These are phyloP conservation scores for Trichogramma evanescens DNA, from an alignment of 2,888 invertebrate species.

Conservation along the genomic window DNA sequence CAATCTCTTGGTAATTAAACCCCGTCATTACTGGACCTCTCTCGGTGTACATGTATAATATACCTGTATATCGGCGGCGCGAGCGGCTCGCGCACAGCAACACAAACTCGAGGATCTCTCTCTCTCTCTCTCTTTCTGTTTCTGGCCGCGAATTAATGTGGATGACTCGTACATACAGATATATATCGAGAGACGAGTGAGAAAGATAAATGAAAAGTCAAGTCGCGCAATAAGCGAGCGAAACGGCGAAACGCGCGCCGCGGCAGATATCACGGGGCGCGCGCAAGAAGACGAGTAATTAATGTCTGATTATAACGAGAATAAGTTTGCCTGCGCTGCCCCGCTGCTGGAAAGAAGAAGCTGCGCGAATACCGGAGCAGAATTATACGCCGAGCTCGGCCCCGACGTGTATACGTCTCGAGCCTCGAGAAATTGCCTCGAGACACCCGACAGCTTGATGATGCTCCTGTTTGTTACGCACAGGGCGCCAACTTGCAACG, in stretches of 20 bases:
- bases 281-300: conserved; percentile 32
- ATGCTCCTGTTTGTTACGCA: conserved; percentile 20
- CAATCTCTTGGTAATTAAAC: conserved; percentile 39
- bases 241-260: background rate
- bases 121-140: background rate
- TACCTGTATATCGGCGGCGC: background rate
- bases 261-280: background rate
- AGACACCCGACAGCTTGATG: no score
- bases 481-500: conserved; percentile 4
- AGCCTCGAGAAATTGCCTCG: no score
- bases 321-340: conserved; percentile 29
- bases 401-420: no score
- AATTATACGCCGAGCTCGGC: no score
- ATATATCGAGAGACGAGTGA: background rate
- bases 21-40: conserved; percentile 30
- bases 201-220: background rate
- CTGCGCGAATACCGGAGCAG: conserved; percentile 7
- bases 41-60: background rate
- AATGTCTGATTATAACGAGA: conserved; percentile 41
- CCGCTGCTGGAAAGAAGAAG: conserved; percentile 29
- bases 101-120: no score
- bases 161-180: conserved; percentile 33
- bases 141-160: conserved; percentile 32
- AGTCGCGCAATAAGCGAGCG: background rate
- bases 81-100: background rate